Conservation (phyloP, 1,140 invertebrate genomes). For the Pseudomyrmex concolor region DNA sequence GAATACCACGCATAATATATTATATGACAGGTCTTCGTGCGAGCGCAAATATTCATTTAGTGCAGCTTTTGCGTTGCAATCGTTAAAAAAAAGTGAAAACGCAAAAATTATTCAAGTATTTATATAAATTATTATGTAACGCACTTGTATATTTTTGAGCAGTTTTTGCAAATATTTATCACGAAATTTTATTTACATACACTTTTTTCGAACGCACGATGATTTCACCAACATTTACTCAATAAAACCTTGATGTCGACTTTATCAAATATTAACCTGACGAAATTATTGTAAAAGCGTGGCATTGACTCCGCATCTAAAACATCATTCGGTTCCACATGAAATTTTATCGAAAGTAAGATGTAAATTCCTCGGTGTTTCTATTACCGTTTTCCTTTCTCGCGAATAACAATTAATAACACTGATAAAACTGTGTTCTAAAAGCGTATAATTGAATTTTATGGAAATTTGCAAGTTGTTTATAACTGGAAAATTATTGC, state of each 20-base stretch:
- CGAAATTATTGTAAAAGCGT: constrained; percentile 28
- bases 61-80: constrained; percentile 1
- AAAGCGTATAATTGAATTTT: constrained; percentile 27
- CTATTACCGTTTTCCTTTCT: neutral
- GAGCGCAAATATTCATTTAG: constrained; percentile 2
- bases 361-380: neutral
- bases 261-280: constrained; percentile 4
- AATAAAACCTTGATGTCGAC: constrained; percentile 22
- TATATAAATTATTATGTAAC: neutral
- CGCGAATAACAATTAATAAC: constrained; percentile 21
- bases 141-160: neutral
- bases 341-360: neutral
- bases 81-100: neutral
- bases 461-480: neutral
- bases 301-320: constrained; percentile 26
- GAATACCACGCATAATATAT: constrained; percentile 27
- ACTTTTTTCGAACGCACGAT: neutral
- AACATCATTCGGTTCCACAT: constrained; percentile 8
- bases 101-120: constrained; percentile 4
- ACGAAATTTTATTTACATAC: neutral
- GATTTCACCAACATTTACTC: neutral
- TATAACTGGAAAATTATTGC: constrained; percentile 7
- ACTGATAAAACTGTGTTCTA: neutral
- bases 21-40: too few species aligned
- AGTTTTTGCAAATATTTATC: neutral